phyloP scores from a whole-genome alignment of 1,140 invertebrate genomes.

The Triops longicaudatus region DNA sequence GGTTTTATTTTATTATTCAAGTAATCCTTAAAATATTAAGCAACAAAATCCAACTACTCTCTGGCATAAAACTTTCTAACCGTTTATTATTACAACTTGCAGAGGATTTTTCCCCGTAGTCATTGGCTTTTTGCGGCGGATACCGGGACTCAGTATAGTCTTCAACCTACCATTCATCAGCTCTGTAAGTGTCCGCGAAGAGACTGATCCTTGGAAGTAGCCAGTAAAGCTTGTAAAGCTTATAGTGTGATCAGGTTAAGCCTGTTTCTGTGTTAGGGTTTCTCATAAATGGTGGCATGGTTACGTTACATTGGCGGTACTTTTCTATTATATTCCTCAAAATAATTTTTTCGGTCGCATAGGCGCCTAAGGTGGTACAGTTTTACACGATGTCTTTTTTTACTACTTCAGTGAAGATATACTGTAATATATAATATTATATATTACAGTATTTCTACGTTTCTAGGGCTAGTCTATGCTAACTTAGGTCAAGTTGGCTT shows the following conservation, averaged over 20 bases:
- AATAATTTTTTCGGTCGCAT: no score
- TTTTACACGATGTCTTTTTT: no score
- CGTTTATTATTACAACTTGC: slow-evolving; percentile 34
- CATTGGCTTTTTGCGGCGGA: slow-evolving; percentile 53
- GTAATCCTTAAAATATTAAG: no score
- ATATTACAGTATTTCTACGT: no score
- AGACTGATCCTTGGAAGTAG: not conserved
- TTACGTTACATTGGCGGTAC: not conserved
- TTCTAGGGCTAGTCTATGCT: no score
- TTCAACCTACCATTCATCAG: slow-evolving; percentile 52
- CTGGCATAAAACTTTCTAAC: no score
- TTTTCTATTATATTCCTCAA: no score
- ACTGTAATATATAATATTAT: no score
- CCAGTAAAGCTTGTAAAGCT: not conserved
- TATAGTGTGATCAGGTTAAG: not conserved
- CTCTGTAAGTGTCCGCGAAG: slow-evolving; percentile 41
- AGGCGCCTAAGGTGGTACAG: no score
- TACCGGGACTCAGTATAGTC: slow-evolving; percentile 52
- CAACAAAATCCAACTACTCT: no score
- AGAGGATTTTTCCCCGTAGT: slow-evolving; percentile 59
- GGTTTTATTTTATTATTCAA: slow-evolving; percentile 74
- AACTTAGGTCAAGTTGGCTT: no score
- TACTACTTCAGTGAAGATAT: no score
- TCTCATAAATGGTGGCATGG: not conserved
- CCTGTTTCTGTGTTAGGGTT: not conserved